These are phyloP conservation scores for Mesembrinibis cayennensis DNA, from an alignment of 2,113 vertebrate species.

Conservation along the genomic window DNA sequence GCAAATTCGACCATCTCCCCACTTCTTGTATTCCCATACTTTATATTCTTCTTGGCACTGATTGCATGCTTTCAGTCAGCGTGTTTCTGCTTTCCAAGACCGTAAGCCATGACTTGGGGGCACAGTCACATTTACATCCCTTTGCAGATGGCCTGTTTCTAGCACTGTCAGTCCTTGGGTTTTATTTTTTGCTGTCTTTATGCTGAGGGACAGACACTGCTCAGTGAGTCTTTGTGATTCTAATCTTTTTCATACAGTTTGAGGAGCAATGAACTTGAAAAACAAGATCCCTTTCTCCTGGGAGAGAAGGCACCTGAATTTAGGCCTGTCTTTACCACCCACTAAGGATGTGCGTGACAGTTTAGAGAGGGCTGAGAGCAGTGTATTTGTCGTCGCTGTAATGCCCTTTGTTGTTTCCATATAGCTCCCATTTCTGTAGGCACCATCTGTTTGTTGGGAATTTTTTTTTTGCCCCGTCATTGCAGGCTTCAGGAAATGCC, in stretches of 20 bases:
- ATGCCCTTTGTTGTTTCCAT: slow-evolving; percentile 38
- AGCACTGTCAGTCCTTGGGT: slow-evolving; percentile 16
- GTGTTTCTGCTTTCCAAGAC: slow-evolving; percentile 41
- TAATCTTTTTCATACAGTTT: slow-evolving; percentile 60
- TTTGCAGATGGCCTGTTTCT: slow-evolving; percentile 58
- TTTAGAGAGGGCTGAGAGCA: slow-evolving; percentile 27
- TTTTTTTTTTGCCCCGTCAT: background rate
- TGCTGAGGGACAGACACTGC: slow-evolving; percentile 45
- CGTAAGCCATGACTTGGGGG: background rate
- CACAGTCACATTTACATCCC: slow-evolving; percentile 58
- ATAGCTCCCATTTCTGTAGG: slow-evolving; percentile 37
- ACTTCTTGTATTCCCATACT: slow-evolving; percentile 43
- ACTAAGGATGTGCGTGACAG: slow-evolving; percentile 53
- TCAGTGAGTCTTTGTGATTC: slow-evolving; percentile 63
- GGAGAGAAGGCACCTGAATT: slow-evolving; percentile 62
- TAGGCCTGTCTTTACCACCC: slow-evolving; percentile 56
- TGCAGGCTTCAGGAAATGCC: slow-evolving; percentile 62
- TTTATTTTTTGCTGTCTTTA: slow-evolving; percentile 58
- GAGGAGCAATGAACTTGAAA: slow-evolving; percentile 58
- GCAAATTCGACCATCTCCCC: slow-evolving; percentile 10
- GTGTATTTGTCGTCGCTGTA: background rate
- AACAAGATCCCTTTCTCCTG: slow-evolving; percentile 53
- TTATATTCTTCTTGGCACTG: slow-evolving; percentile 55
- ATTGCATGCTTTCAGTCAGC: background rate
- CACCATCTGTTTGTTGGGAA: slow-evolving; percentile 61